A percentile compares a stretch with the other conserved stretches of the same genome.
phyloP scores from a whole-genome alignment of 2,888 invertebrate species.

The Oasisia sp. region DNA sequence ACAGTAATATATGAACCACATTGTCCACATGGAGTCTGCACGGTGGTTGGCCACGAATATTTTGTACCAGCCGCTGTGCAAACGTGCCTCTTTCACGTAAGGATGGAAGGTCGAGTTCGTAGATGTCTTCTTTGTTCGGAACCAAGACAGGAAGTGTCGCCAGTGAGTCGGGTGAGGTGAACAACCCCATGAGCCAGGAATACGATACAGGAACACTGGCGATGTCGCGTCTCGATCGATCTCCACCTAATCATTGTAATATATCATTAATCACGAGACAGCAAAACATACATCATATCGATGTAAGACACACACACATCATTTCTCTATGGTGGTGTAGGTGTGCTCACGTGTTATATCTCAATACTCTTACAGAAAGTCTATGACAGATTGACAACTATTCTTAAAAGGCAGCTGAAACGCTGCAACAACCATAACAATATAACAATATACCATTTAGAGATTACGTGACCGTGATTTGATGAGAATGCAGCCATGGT shows the following conservation, averaged over 20 bases:
- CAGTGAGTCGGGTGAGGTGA: constrained; percentile 19
- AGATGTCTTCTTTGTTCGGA: not conserved
- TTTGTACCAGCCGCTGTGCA: constrained; percentile 14
- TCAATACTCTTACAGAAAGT: too few species aligned
- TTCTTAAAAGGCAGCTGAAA: too few species aligned
- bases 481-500: too few species aligned
- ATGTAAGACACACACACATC: too few species aligned
- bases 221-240: not conserved
- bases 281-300: too few species aligned
- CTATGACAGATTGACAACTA: too few species aligned
- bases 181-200: constrained; percentile 25
- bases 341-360: too few species aligned
- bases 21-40: constrained; percentile 42
- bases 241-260: not conserved
- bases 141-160: constrained; percentile 19
- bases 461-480: too few species aligned
- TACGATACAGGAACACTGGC: constrained; percentile 24
- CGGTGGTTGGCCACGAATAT: constrained; percentile 35
- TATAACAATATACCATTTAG: too few species aligned
- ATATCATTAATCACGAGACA: too few species aligned
- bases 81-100: not conserved
- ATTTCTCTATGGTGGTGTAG: too few species aligned
- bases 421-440: too few species aligned
- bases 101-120: not conserved
- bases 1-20: constrained; percentile 22